Base-by-base conservation (phyloP, 2,797 vertebrate species). In the Anabacerthia variegaticeps region DNA sequence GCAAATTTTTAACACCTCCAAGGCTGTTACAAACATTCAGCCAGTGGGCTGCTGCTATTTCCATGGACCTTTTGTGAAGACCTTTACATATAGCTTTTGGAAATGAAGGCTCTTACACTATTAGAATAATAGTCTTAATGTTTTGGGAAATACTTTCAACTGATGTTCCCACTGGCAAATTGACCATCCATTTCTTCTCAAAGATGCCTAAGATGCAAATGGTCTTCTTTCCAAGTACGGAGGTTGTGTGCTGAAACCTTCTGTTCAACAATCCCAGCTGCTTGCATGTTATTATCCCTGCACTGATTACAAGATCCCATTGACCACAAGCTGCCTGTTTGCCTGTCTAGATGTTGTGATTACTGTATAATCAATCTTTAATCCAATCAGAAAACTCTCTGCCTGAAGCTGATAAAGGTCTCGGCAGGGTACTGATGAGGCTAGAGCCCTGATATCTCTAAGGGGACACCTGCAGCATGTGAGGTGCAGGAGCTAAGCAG, bases 291-390 rank as follows among this genome's bases (percentile, higher is more conserved):
- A 95, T 98, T 97, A 98, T 97, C 93, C 74, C 96, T 96, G 94
- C 92, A 85, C 98, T 98, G 98, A 99, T 98, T 98, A 98, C 98
- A 97, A 98, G 97, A 96, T 98, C 97, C 97, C 97, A 98, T 98
- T 98, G 98, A 98, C 98, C 97, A 91, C 97, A 97, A 98, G 97
- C 94, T 97, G 97, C 96, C 88, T 93, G 96, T 91, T 96, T 96
- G 96, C 95, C 96, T 89, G 97, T 97, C 97, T 97, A 96, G 96
- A 96, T 96, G 52, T 83, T 95, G 85, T 98, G 98, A 98, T 98
- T 98, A 96, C 97, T 91, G 95, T 96, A 97, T 97, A 98, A 98
- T 98, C 98, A 98, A 98, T 98, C 98, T 98, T 93, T 98, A 98
- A 98, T 98, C 98, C 98, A 98, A 98, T 98, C 98, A 98, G 97